Evolutionary conservation across 2,113 vertebrate genomes (phyloP).

Genomic region (Lepus europaeus): DNA sequence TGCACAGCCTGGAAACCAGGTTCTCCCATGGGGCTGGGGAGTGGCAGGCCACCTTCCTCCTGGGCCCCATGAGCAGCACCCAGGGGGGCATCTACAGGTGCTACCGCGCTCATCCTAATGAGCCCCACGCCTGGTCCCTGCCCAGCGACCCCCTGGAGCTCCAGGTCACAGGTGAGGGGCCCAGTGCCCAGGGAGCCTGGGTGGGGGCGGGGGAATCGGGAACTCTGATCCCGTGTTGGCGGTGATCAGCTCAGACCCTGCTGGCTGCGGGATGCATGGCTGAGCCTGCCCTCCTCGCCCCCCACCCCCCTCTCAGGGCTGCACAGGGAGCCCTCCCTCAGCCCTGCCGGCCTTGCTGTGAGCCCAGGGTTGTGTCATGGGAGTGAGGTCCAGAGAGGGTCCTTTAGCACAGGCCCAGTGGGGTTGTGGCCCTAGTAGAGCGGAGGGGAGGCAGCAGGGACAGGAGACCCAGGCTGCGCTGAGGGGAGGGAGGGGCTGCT

Average conservation of each 20-base stretch:
- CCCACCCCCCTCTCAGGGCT: neutral
- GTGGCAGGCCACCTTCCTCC: neutral
- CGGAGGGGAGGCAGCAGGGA: too few relatives aligned
- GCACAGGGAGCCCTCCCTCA: neutral
- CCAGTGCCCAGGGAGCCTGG: neutral
- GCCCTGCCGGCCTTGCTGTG: rapidly evolving
- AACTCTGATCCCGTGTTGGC: rapidly evolving
- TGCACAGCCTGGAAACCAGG: rapidly evolving
- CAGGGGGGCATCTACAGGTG: neutral
- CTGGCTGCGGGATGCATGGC: too few relatives aligned
- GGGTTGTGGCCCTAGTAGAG: rapidly evolving
- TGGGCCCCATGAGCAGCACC: neutral
- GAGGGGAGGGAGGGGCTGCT: too few relatives aligned
- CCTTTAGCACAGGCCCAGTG: neutral
- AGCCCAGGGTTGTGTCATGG: conserved; percentile 86
- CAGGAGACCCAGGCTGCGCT: too few relatives aligned
- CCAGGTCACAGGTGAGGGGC: conserved; percentile 39
- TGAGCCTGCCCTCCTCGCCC: too few relatives aligned
- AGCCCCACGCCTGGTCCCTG: neutral
- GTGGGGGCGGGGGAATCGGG: too few relatives aligned
- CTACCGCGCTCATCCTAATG: rapidly evolving
- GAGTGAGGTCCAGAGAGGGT: neutral
- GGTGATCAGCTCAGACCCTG: too few relatives aligned
- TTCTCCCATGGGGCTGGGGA: rapidly evolving
- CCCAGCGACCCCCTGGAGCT: conserved; percentile 51